phyloP scores from a whole-genome alignment of 2,888 invertebrate genomes.

The Hedychridium roseum region DNA sequence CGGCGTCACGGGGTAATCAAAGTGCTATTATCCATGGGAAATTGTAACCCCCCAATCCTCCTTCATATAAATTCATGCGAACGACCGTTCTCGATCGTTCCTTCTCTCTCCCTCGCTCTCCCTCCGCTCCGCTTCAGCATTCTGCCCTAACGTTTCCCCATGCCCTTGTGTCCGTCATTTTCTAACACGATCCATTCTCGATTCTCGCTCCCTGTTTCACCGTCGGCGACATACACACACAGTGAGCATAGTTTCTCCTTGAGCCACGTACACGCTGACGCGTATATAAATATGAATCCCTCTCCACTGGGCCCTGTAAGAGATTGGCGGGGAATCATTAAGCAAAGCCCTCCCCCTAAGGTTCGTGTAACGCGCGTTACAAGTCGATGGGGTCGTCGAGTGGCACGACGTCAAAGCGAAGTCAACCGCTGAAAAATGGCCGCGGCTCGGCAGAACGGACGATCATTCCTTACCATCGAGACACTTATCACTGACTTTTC shows the following conservation, averaged over 20 bases:
- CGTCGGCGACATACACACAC: slow-evolving; percentile 7
- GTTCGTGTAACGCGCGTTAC: slow-evolving; percentile 37
- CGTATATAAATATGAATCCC: too few species aligned
- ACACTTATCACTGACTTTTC: too few species aligned
- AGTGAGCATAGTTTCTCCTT: too few species aligned
- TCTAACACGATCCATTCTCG: too few species aligned
- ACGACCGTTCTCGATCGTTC: slow-evolving; percentile 36
- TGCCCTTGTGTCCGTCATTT: too few species aligned
- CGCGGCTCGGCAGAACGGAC: slow-evolving; percentile 30
- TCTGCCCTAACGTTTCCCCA: too few species aligned
- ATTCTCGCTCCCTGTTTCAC: background rate
- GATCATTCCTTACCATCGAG: too few species aligned
- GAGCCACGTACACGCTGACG: too few species aligned
- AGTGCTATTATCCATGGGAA: slow-evolving; percentile 63
- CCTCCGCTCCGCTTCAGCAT: background rate
- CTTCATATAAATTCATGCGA: slow-evolving; percentile 39
- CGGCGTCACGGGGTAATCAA: slow-evolving; percentile 61
- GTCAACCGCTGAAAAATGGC: slow-evolving; percentile 57
- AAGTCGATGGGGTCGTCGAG: slow-evolving; percentile 39
- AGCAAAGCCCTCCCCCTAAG: slow-evolving; percentile 32
- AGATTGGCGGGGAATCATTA: slow-evolving; percentile 41
- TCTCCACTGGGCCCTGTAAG: slow-evolving; percentile 12
- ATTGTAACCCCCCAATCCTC: slow-evolving; percentile 52
- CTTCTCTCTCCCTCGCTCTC: slow-evolving; percentile 18
- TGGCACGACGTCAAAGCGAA: slow-evolving; percentile 50